Conservation (phyloP, 2,113 vertebrate species). For the Dromiciops gliroides region DNA sequence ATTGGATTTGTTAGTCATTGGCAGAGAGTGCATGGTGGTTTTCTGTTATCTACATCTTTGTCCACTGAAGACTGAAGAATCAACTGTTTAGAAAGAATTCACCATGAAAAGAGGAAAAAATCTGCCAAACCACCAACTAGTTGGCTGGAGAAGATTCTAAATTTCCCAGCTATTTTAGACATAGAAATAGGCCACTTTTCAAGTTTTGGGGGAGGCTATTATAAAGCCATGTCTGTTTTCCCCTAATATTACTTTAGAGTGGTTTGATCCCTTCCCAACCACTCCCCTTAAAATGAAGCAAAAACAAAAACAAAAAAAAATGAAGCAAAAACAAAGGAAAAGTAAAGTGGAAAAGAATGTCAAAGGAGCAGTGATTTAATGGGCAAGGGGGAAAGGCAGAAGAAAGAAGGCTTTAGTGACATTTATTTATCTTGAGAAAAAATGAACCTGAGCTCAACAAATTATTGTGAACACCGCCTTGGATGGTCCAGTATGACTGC, state of each 20-base stretch:
- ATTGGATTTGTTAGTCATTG: background rate
- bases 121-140: background rate
- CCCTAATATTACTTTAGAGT: background rate
- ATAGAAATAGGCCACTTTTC: background rate
- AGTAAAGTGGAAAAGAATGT: too few species aligned
- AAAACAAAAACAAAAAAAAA: background rate
- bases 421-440: background rate
- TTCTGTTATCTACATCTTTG: background rate
- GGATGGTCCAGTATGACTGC: background rate
- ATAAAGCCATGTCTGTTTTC: background rate
- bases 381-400: background rate
- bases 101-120: background rate
- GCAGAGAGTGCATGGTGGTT: background rate
- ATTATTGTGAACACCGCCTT: background rate
- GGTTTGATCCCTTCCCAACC: background rate
- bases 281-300: background rate
- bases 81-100: background rate
- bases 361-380: fast-evolving
- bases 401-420: background rate
- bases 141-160: background rate
- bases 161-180: background rate
- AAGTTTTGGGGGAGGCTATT: background rate
- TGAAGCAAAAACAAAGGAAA: background rate
- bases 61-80: background rate
- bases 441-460: background rate